These are phyloP conservation scores for Proales similis DNA, from an alignment of 1,140 invertebrate genomes.

Conservation along the genomic window DNA sequence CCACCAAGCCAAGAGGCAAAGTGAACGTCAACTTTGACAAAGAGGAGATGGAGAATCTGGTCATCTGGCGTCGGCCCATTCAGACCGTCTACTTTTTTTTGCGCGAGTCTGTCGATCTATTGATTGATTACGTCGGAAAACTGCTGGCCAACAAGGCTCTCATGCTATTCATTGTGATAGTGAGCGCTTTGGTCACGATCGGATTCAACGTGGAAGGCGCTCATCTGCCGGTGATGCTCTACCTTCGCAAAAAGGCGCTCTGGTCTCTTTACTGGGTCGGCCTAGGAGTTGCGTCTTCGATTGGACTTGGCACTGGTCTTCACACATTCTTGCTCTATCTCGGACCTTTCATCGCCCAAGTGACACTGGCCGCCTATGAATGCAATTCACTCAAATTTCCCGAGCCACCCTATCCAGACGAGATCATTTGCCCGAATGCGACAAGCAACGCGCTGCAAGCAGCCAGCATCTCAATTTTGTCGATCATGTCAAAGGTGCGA, in stretches of 20 bases:
- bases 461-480: slow-evolving; percentile 51
- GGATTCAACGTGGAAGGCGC: slow-evolving; percentile 56
- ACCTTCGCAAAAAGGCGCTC: slow-evolving; percentile 53
- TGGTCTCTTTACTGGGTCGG: slow-evolving; percentile 90
- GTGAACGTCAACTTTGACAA: neutral
- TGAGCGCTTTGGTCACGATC: slow-evolving; percentile 52
- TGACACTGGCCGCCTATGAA: slow-evolving; percentile 96
- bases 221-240: slow-evolving; percentile 57
- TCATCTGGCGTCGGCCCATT: slow-evolving; percentile 77
- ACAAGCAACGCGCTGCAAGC: neutral
- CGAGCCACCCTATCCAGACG: slow-evolving; percentile 62
- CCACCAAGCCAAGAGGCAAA: no score
- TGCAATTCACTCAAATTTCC: slow-evolving; percentile 89
- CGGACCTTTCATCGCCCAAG: slow-evolving; percentile 63
- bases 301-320: slow-evolving; percentile 90
- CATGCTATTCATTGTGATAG: slow-evolving; percentile 46
- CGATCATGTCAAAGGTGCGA: slow-evolving; percentile 91
- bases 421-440: slow-evolving; percentile 44
- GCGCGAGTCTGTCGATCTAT: slow-evolving; percentile 64
- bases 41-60: slow-evolving; percentile 59
- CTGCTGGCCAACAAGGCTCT: slow-evolving; percentile 49
- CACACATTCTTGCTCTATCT: slow-evolving; percentile 93
- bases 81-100: slow-evolving; percentile 74
- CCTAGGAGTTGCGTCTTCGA: slow-evolving; percentile 87
- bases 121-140: slow-evolving; percentile 47